These are phyloP conservation scores for Pseudococcus jackbeardsleyi DNA, from an alignment of 2,888 invertebrate genomes.

Conservation along the genomic window DNA sequence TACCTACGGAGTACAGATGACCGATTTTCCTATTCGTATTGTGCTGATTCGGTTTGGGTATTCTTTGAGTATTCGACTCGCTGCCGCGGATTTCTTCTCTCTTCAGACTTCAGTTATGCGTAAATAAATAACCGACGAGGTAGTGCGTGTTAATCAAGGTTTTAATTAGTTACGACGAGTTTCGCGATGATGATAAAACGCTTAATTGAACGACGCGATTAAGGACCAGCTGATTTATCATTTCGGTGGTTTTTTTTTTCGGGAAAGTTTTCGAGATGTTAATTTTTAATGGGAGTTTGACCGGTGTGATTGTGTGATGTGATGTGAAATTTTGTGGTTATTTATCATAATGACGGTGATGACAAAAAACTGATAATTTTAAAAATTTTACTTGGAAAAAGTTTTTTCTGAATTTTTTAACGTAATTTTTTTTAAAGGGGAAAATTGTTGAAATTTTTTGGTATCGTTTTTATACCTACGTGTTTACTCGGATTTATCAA, in stretches of 20 bases:
- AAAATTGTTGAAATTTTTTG: not conserved
- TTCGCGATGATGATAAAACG: constrained; percentile 10
- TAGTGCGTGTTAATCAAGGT: constrained; percentile 44
- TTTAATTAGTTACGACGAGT: constrained; percentile 35
- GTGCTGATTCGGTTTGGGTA: constrained; percentile 5
- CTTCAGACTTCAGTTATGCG: constrained; percentile 44
- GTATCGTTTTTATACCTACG: not conserved
- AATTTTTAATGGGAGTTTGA: too few species aligned
- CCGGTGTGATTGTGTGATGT: too few species aligned
- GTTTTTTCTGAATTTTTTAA: not conserved
- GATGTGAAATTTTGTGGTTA: too few species aligned
- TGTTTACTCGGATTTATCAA: constrained; percentile 1
- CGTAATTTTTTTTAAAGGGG: not conserved
- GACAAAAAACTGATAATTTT: not conserved
- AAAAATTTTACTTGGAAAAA: not conserved
- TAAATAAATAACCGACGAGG: constrained; percentile 53
- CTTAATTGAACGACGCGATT: constrained; percentile 10
- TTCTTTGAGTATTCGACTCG: constrained; percentile 39
- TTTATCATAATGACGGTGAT: not conserved
- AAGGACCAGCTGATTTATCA: not conserved
- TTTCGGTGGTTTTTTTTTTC: not conserved
- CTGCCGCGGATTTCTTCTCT: constrained; percentile 8
- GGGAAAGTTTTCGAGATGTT: not conserved
- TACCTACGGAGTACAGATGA: constrained; percentile 2
- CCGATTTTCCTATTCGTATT: constrained; percentile 1